These are phyloP conservation scores for Burhinus oedicnemus DNA, from an alignment of 2,113 vertebrate species.

Conservation along the genomic window DNA sequence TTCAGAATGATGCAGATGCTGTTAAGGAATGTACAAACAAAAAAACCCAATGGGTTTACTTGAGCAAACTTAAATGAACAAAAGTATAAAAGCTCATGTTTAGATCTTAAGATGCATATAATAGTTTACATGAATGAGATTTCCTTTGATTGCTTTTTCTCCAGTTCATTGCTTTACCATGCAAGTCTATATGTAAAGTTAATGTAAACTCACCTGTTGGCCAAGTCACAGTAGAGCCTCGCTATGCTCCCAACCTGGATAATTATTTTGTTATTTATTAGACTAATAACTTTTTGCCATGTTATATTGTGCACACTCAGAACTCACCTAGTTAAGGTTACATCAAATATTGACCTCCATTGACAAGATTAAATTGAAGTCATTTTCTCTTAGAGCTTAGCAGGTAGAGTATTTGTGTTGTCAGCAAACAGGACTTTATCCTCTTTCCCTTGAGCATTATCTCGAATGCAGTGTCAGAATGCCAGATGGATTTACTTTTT, in stretches of 20 bases:
- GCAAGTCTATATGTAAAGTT: not conserved
- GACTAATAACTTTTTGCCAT: not conserved
- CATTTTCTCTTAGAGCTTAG: conserved; percentile 28
- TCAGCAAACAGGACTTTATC: conserved; percentile 58
- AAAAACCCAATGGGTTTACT: not conserved
- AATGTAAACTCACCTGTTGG: not conserved
- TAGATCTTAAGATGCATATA: not conserved
- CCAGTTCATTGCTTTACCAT: not conserved
- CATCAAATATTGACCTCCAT: conserved; percentile 37
- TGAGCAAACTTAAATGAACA: not conserved
- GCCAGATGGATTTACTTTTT: conserved; percentile 24
- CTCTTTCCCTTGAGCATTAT: conserved; percentile 45
- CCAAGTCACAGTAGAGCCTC: not conserved
- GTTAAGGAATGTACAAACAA: not conserved
- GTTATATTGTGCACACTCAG: not conserved
- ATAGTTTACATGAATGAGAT: not conserved
- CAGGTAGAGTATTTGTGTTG: conserved; percentile 28
- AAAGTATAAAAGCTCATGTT: not conserved
- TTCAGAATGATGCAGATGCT: not conserved
- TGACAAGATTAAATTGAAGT: conserved; percentile 65
- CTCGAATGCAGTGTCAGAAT: conserved; percentile 43
- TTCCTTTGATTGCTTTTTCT: not conserved
- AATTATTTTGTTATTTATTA: conserved; percentile 39
- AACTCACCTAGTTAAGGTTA: conserved; percentile 39
- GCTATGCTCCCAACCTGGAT: not conserved